These are phyloP conservation scores for Dreissena polymorpha DNA, from an alignment of 1,140 invertebrate genomes.

Conservation along the genomic window DNA sequence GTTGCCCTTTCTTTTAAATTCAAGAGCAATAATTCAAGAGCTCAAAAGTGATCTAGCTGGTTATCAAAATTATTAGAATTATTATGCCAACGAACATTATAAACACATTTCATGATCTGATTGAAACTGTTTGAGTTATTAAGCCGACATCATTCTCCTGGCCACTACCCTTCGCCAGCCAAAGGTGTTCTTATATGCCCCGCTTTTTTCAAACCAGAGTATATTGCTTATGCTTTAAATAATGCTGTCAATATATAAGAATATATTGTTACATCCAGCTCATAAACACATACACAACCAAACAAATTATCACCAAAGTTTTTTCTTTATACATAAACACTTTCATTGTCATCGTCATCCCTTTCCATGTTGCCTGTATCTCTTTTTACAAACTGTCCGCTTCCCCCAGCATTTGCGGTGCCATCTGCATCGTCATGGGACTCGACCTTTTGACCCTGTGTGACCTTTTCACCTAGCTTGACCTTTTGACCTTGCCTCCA, in stretches of 20 bases:
- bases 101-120: too few species aligned
- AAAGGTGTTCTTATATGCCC: neutral
- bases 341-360: neutral
- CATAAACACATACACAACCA: too few species aligned
- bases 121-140: neutral
- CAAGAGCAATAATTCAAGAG: too few species aligned
- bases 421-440: constrained; percentile 22
- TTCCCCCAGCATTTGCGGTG: constrained; percentile 20
- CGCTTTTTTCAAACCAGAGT: neutral
- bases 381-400: neutral
- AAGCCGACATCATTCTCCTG: neutral
- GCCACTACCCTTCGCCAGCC: neutral
- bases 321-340: neutral
- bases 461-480: too few species aligned
- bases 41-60: too few species aligned
- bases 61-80: too few species aligned
- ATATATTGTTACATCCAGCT: too few species aligned
- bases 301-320: too few species aligned
- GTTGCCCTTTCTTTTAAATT: too few species aligned
- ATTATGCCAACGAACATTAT: too few species aligned
- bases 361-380: constrained; percentile 5
- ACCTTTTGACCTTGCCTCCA: constrained; percentile 4
- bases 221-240: neutral
- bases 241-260: too few species aligned
- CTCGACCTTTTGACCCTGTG: neutral